Percentiles rank a stretch among this genome's conserved stretches.
Evolutionary conservation across 2,113 vertebrate genomes (phyloP).

Genomic region (Hippocampus zosterae): DNA sequence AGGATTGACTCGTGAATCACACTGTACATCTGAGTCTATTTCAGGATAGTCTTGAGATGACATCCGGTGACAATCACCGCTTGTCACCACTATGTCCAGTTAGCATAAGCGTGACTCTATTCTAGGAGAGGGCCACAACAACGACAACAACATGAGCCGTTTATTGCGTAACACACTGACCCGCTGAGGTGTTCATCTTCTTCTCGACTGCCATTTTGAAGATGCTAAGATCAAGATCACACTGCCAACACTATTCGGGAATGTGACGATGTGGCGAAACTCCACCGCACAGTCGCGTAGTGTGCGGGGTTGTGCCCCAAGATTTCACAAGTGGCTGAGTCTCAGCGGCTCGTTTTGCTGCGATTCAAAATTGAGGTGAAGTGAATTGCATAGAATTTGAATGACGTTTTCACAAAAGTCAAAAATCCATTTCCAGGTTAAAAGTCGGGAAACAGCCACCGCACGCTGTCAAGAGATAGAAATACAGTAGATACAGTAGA

Average conservation of each 20-base stretch:
- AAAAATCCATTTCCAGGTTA: too few species aligned
- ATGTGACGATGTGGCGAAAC: too few species aligned
- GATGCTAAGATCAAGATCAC: background rate
- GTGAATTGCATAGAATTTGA: too few species aligned
- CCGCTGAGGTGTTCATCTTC: constrained; percentile 12
- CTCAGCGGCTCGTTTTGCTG: too few species aligned
- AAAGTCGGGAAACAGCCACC: too few species aligned
- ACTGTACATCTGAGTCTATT: constrained; percentile 19
- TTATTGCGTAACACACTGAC: constrained; percentile 21
- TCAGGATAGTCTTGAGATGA: constrained; percentile 36
- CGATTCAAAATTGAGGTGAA: too few species aligned
- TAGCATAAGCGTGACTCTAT: constrained; percentile 41
- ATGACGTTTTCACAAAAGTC: too few species aligned
- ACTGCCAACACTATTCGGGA: background rate
- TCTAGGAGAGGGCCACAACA: constrained; percentile 26
- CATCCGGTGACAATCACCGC: constrained; percentile 26
- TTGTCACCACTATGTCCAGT: constrained; percentile 37
- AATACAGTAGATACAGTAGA: too few species aligned
- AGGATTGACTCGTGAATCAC: background rate
- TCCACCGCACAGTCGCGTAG: too few species aligned
- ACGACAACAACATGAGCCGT: constrained; percentile 5
- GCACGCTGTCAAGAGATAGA: too few species aligned
- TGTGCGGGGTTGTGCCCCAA: too few species aligned
- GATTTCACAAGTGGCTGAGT: too few species aligned
- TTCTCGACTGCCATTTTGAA: constrained; percentile 4